These are phyloP conservation scores for Drosophila grimshawi DNA, from an alignment of 1,140 invertebrate genomes.

Conservation along the genomic window DNA sequence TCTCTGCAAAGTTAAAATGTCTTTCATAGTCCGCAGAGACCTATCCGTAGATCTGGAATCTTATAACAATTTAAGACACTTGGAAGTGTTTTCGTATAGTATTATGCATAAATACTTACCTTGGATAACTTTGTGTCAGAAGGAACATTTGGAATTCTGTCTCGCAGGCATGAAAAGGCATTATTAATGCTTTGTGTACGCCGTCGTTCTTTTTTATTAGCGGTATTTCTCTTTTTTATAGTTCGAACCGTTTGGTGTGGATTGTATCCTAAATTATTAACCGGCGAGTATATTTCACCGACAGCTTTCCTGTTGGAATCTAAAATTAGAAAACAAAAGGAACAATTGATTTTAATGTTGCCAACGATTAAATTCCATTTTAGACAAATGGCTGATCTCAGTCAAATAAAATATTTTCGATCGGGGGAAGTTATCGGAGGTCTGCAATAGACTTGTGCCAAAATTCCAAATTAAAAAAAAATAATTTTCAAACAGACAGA, in stretches of 20 bases:
- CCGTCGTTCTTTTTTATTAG: slow-evolving; percentile 97
- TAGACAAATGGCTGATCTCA: no score
- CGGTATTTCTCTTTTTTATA: slow-evolving; percentile 90
- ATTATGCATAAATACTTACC: slow-evolving; percentile 81
- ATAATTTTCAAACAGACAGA: no score
- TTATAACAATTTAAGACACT: no score
- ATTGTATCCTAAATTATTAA: slow-evolving; percentile 44
- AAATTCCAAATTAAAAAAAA: no score
- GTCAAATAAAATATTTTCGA: no score
- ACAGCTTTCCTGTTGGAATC: slow-evolving; percentile 53
- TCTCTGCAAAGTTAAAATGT: no score
- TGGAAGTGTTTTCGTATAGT: not conserved
- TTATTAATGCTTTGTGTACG: slow-evolving; percentile 97
- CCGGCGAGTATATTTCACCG: slow-evolving; percentile 46
- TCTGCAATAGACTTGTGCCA: no score
- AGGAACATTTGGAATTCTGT: slow-evolving; percentile 98
- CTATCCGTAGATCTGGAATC: no score
- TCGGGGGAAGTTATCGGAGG: no score
- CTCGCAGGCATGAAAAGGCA: slow-evolving; percentile 95
- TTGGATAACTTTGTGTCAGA: slow-evolving; percentile 97
- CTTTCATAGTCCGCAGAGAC: no score
- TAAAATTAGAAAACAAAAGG: slow-evolving; percentile 31
- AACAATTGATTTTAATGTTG: not conserved
- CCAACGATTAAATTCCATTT: no score
- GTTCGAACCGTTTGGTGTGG: slow-evolving; percentile 86